Base-by-base conservation (phyloP, 2,888 invertebrate genomes). In the Cephalotes varians region DNA sequence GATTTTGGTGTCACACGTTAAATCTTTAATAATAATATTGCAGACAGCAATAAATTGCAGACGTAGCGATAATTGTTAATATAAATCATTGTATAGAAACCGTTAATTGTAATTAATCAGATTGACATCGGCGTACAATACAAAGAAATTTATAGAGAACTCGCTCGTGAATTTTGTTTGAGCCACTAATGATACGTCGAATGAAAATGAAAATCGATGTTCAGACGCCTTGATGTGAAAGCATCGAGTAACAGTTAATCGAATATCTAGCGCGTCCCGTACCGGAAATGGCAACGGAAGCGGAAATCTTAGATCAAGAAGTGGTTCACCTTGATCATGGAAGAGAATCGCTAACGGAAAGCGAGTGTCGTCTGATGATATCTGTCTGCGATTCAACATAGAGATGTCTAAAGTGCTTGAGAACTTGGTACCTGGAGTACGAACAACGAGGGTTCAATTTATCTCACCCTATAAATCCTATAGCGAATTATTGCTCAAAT, bases 251-350 rank as follows among this genome's bases (percentile, higher is more conserved):
- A 51, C 71, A 77, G 67, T 73, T 87, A 88, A 90, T 88, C 89
- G 76, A 90, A 90, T 90, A 87, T 85, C 86, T 77, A 76, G 58
- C 72, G 74, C 80, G 84, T 64, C 58, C 67, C 72, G 60, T 62
- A 37, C 62, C 69, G 90, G 90, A 90, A 88, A 91, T 90, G 82
- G 82, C 67, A 69, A 67, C 85, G 87, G 86, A 86, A 85, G 47
- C 88, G 91, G 90, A 91, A 90, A 90, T 91, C 89, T 90, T 90
- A 74, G 88, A 89, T 88, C 89, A 34, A 85, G 81, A 49, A 65
- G 51, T 28, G 44, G 76, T 64, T 86, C 71, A 44, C 83, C 84
- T 83, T 67, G 88, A 86, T 88, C 84, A 67, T 10, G 49, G 54
- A 58, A 31, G 44, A 40, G 69, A 49, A 60, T 86, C 25, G 60